Conservation (phyloP, 2,888 invertebrate species). For the Brachynemurus nebulosus region DNA sequence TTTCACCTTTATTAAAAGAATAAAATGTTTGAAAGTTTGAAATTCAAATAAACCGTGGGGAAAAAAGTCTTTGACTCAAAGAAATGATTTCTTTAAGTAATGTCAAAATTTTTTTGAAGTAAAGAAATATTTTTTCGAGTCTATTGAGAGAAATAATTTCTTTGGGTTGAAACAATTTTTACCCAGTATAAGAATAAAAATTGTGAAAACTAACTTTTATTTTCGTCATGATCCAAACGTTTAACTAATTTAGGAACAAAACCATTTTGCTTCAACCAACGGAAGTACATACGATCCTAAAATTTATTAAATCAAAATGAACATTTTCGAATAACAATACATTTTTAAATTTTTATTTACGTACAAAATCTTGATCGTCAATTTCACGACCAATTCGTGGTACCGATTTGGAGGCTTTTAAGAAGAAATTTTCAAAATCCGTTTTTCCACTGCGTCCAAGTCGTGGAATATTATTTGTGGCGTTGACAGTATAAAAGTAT, state of each 20-base stretch:
- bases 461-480: slow-evolving; percentile 34
- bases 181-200: no score
- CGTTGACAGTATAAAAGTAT: slow-evolving; percentile 26
- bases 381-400: slow-evolving; percentile 32
- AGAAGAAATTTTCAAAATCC: slow-evolving; percentile 33
- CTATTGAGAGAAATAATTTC: no score
- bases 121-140: no score
- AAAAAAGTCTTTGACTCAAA: no score
- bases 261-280: slow-evolving; percentile 7
- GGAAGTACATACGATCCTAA: slow-evolving; percentile 4
- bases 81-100: no score
- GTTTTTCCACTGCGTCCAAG: slow-evolving; percentile 29
- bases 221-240: background rate
- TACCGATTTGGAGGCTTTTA: slow-evolving; percentile 35
- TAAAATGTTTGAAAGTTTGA: background rate
- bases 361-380: slow-evolving; percentile 20
- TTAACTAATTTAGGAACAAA: slow-evolving; percentile 2
- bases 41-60: background rate
- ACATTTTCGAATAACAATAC: background rate
- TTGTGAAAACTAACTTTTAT: background rate
- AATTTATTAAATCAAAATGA: no score
- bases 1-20: background rate
- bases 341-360: background rate
- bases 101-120: no score
- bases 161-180: no score